Percentiles rank a stretch among this genome's conserved stretches.
Evolutionary conservation across 1,140 invertebrate species (phyloP).

Genomic region (Epicauta chinensis): DNA sequence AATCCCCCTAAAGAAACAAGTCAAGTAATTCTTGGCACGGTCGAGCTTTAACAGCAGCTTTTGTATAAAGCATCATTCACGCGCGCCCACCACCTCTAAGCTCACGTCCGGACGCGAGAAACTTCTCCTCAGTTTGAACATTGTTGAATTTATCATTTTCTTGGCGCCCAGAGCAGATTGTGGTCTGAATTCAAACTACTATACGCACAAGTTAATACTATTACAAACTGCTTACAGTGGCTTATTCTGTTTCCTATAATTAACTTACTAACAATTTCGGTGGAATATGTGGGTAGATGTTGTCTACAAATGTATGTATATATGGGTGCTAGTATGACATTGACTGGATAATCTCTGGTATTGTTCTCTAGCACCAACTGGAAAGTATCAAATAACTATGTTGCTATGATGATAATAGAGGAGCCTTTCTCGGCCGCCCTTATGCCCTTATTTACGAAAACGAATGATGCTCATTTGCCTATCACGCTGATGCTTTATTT

Average conservation of each 20-base stretch:
- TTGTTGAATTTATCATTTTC: conserved; percentile 24
- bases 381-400: too few species aligned
- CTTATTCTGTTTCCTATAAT: conserved; percentile 17
- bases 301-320: background rate
- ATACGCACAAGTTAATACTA: conserved; percentile 25
- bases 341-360: conserved; percentile 1
- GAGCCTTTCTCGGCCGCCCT: too few species aligned
- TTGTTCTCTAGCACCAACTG: conserved; percentile 3
- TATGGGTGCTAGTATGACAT: conserved; percentile 2
- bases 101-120: conserved; percentile 26
- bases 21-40: conserved; percentile 26
- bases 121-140: conserved; percentile 20
- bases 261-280: conserved; percentile 12
- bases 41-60: conserved; percentile 22
- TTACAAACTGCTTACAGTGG: conserved; percentile 24
- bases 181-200: conserved; percentile 24
- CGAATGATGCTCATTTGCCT: too few species aligned
- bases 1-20: conserved; percentile 12
- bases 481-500: too few species aligned
- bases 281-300: background rate
- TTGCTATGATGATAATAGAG: too few species aligned
- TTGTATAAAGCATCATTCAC: conserved; percentile 19
- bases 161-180: conserved; percentile 19
- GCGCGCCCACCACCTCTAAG: conserved; percentile 18
- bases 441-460: too few species aligned